phyloP scores from a whole-genome alignment of 2,888 invertebrate genomes.

The Sminthurinus aureus region DNA sequence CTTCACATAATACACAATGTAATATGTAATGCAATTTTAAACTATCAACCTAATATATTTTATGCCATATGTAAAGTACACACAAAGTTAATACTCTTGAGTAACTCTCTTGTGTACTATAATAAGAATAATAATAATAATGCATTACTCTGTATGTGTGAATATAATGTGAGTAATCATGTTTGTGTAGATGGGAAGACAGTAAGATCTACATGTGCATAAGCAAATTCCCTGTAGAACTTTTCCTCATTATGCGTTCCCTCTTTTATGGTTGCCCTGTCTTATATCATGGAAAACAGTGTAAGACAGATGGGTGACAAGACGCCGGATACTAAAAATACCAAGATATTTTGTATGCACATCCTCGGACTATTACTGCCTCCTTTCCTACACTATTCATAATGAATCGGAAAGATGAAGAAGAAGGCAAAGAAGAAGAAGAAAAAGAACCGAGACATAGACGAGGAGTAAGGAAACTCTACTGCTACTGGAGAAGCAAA shows the following conservation, averaged over 20 bases:
- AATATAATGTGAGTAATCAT: too few relatives aligned
- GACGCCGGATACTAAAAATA: constrained; percentile 27
- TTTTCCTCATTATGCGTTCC: background rate
- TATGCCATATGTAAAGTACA: background rate
- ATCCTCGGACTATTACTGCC: background rate
- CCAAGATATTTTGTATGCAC: background rate
- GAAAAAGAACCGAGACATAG: background rate
- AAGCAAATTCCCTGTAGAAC: background rate
- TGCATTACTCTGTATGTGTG: too few relatives aligned
- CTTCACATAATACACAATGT: too few relatives aligned
- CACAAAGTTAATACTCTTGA: background rate
- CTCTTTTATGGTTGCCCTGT: background rate
- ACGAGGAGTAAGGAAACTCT: too few relatives aligned
- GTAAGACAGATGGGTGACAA: constrained; percentile 17
- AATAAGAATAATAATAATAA: too few relatives aligned
- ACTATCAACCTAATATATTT: too few relatives aligned
- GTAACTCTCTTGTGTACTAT: too few relatives aligned
- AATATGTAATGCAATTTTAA: too few relatives aligned
- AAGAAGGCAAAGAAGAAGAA: background rate
- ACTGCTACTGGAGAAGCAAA: too few relatives aligned
- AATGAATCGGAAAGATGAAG: too few relatives aligned
- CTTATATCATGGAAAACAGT: background rate
- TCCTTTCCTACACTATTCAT: too few relatives aligned
- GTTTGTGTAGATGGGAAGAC: too few relatives aligned
- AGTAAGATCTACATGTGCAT: background rate